Percentiles rank a stretch among this genome's conserved stretches.
These are phyloP conservation scores for Gymnobelideus leadbeateri DNA, from an alignment of 2,113 vertebrate species.

Conservation along the genomic window DNA sequence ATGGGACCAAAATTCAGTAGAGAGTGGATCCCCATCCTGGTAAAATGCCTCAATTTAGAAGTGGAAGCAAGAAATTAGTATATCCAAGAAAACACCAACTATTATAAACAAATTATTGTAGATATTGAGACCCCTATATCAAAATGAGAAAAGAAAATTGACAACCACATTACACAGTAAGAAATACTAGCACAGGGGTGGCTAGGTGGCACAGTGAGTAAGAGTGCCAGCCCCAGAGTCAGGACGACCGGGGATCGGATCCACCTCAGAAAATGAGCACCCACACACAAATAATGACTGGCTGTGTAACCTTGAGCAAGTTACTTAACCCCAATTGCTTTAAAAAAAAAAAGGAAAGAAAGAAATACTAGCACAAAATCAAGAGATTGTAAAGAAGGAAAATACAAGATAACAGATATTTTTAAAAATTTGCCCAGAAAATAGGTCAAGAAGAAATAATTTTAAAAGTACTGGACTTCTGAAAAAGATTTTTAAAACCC, in stretches of 20 bases:
- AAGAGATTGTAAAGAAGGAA: neutral
- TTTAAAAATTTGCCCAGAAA: neutral
- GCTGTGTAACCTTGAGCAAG: too few species aligned
- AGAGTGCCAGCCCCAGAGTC: too few species aligned
- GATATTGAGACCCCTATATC: neutral
- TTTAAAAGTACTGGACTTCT: neutral
- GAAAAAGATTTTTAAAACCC: neutral
- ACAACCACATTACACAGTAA: neutral
- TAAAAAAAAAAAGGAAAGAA: too few species aligned
- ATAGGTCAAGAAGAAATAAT: neutral
- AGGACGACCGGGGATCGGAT: too few species aligned
- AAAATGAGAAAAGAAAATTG: neutral
- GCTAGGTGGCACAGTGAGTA: too few species aligned
- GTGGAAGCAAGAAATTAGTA: neutral
- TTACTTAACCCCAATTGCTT: too few species aligned
- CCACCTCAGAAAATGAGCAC: too few species aligned
- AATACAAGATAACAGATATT: neutral
- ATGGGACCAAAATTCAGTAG: neutral
- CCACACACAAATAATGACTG: too few species aligned
- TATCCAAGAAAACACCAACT: neutral
- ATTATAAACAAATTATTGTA: neutral
- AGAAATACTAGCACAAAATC: neutral
- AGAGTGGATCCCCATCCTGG: neutral
- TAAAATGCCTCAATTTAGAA: neutral
- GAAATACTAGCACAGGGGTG: neutral